Conservation (phyloP, 2,113 vertebrate genomes). For the Coracopsis vasa region DNA sequence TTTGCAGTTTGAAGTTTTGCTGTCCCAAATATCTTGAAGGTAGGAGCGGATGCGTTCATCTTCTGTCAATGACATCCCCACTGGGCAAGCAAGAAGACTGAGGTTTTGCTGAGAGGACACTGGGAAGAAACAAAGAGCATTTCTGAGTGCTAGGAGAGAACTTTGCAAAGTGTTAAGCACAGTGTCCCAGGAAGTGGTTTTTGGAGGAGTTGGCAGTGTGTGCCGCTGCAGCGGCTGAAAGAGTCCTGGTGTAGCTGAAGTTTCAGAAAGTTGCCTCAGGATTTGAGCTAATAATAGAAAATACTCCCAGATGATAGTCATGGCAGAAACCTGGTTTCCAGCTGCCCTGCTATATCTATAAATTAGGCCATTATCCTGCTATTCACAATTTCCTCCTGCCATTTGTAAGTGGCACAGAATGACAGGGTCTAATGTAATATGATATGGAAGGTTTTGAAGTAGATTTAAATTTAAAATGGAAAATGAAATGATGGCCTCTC, state of each 20-base stretch:
- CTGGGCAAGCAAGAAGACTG: fast-evolving
- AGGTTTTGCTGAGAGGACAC: background rate
- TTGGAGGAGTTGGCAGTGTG: background rate
- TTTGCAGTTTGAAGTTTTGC: background rate
- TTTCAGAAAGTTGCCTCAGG: background rate
- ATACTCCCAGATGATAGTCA: background rate
- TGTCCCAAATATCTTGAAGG: background rate
- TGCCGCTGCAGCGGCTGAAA: background rate
- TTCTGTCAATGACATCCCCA: background rate
- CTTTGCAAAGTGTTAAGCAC: background rate
- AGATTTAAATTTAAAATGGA: slow-evolving; percentile 64
- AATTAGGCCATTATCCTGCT: slow-evolving; percentile 33
- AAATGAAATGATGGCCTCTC: slow-evolving; percentile 39
- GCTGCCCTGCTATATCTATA: slow-evolving; percentile 16
- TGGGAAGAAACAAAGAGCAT: background rate
- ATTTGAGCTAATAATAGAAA: background rate
- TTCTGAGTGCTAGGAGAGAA: background rate
- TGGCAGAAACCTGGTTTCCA: background rate
- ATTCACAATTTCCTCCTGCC: slow-evolving; percentile 54
- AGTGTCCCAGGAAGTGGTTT: background rate
- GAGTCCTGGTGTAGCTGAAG: background rate
- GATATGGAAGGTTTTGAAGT: slow-evolving; percentile 32
- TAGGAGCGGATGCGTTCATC: background rate
- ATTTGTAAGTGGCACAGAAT: slow-evolving; percentile 8
- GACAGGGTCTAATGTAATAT: background rate